Conservation (phyloP, 2,797 vertebrate species). For the Calcarius lapponicus region DNA sequence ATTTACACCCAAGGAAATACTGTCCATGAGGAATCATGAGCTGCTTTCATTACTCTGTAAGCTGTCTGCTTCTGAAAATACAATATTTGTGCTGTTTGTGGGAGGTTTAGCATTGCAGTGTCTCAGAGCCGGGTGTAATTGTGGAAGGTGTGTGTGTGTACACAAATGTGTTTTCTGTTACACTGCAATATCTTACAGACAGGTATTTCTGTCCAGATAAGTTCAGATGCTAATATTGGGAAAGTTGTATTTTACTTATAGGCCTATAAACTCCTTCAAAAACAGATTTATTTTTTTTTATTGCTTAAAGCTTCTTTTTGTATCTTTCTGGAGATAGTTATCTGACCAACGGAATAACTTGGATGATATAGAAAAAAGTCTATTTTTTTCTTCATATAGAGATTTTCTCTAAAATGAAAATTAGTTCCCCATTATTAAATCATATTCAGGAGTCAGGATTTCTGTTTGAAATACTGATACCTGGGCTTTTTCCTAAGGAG, state of each 20-base stretch:
- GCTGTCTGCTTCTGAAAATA: neutral
- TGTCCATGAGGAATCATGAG: neutral
- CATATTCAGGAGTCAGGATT: neutral
- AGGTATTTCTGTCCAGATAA: neutral
- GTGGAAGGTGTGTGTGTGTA: neutral
- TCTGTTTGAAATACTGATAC: neutral
- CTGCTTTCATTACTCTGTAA: neutral
- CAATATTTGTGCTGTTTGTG: neutral
- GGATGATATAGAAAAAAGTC: neutral
- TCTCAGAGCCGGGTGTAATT: neutral
- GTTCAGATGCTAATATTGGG: neutral
- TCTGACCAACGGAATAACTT: neutral
- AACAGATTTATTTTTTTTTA: neutral
- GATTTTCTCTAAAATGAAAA: neutral
- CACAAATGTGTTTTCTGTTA: neutral
- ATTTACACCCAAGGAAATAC: neutral
- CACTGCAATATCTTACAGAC: neutral
- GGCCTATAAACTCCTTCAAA: neutral
- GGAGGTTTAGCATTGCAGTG: neutral
- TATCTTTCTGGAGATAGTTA: neutral
- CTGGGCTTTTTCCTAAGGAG: neutral
- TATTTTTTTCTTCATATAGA: rapidly evolving
- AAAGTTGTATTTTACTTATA: neutral
- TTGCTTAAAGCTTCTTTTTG: neutral
- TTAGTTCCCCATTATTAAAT: neutral